Percentiles rank a stretch among this genome's conserved stretches.
Conservation (phyloP, 2,888 invertebrate genomes). For the Sphinx pinastri region DNA sequence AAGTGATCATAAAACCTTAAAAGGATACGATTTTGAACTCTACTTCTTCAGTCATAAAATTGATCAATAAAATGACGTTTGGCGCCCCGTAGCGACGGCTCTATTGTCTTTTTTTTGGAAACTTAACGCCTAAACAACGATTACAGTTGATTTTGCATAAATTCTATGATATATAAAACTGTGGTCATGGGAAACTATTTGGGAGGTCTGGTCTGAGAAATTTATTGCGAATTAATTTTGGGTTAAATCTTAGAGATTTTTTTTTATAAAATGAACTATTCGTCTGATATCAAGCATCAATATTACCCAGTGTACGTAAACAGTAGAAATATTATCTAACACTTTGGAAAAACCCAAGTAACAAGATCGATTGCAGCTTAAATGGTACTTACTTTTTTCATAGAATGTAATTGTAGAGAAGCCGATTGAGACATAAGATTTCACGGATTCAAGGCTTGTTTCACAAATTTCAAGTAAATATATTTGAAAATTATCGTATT, state of each 20-base stretch:
- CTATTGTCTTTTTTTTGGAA: slow-evolving; percentile 42
- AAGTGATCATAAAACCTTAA: not conserved
- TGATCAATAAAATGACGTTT: slow-evolving; percentile 32
- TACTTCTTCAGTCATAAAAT: not conserved
- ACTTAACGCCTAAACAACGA: slow-evolving; percentile 50
- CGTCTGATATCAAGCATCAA: no score
- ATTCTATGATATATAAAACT: slow-evolving; percentile 52
- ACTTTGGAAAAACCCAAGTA: not conserved
- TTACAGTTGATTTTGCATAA: slow-evolving; percentile 58
- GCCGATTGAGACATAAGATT: no score
- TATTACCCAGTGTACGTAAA: no score
- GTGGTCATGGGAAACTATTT: slow-evolving; percentile 58
- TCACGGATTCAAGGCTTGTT: no score
- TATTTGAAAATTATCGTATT: no score
- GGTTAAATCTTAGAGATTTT: slow-evolving; percentile 32
- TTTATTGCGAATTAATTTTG: slow-evolving; percentile 35
- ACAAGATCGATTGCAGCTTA: no score
- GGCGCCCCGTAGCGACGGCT: slow-evolving; percentile 46
- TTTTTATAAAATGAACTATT: no score
- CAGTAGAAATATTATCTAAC: not conserved
- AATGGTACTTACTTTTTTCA: no score
- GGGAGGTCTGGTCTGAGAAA: slow-evolving; percentile 54
- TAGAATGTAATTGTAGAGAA: no score
- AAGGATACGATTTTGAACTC: not conserved
- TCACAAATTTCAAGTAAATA: no score